Conservation (phyloP, 2,888 invertebrate genomes). For the Petrolisthes cinctipes region DNA sequence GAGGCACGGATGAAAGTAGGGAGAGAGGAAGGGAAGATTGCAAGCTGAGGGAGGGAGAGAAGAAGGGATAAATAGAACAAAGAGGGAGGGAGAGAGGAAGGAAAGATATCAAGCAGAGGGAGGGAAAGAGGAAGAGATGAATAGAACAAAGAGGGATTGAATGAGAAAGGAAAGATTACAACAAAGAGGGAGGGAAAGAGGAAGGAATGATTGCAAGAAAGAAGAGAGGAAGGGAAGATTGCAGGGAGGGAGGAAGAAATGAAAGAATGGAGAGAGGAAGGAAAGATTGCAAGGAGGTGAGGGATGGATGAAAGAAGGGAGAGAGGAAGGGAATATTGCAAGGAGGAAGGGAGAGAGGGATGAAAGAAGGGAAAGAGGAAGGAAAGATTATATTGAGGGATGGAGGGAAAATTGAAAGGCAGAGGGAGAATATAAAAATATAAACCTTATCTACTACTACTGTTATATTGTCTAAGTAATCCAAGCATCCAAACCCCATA, state of each 20-base stretch:
- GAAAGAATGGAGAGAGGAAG: background rate
- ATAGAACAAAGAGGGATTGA: no score
- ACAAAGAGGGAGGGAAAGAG: background rate
- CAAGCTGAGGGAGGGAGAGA: background rate
- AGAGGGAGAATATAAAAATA: no score
- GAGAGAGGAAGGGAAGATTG: background rate
- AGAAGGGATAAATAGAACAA: background rate
- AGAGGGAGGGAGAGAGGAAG: background rate
- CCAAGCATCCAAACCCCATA: no score
- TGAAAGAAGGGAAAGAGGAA: no score
- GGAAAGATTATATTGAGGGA: no score
- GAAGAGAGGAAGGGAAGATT: conserved; percentile 1
- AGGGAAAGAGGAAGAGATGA: background rate
- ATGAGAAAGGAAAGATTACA: background rate
- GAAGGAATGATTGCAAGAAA: background rate
- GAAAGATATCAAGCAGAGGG: background rate
- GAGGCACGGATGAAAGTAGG: background rate
- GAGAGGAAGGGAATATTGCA: no score
- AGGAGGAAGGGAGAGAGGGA: no score
- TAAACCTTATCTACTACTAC: no score
- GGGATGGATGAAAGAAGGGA: no score
- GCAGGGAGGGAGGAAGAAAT: background rate
- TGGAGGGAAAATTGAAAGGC: no score
- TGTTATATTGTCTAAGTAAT: no score
- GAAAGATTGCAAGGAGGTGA: background rate